Evolutionary conservation across 2,797 vertebrate species (phyloP).

Genomic region (Pangasius sanitwongsei): DNA sequence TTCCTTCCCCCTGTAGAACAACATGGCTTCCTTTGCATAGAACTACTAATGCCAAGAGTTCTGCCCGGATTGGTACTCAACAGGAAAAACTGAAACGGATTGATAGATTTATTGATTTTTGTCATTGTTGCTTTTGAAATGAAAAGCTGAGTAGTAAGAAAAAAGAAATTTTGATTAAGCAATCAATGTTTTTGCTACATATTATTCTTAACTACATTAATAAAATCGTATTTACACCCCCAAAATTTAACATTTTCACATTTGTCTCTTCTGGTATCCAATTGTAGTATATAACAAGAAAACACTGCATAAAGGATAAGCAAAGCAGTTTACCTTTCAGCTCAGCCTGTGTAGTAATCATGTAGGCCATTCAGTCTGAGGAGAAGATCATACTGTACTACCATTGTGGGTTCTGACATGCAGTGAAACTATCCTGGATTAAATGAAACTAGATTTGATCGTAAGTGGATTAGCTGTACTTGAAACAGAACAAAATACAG

Average conservation of each 20-base stretch:
- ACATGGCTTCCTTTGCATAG: conserved; percentile 71
- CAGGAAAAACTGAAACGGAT: conserved; percentile 33
- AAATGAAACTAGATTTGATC: conserved; percentile 67
- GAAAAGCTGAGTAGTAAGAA: conserved; percentile 9
- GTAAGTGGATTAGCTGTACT: conserved; percentile 80
- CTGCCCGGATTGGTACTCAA: conserved; percentile 24
- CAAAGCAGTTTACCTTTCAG: not conserved
- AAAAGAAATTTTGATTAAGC: not conserved
- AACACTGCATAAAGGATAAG: not conserved
- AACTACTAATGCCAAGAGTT: conserved; percentile 41
- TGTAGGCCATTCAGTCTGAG: conserved; percentile 12
- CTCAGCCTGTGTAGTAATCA: not conserved
- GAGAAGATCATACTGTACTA: conserved; percentile 37
- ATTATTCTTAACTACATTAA: not conserved
- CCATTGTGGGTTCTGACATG: conserved; percentile 58
- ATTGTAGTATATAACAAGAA: not conserved
- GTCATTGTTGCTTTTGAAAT: conserved; percentile 25
- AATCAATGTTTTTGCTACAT: not conserved
- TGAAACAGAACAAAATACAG: conserved; percentile 67
- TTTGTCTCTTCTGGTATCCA: not conserved
- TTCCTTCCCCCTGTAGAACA: conserved; percentile 84
- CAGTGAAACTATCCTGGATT: conserved; percentile 41
- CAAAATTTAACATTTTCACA: not conserved
- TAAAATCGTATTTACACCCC: not conserved
- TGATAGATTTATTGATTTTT: conserved; percentile 58